These are phyloP conservation scores for Sphaerophoria taeniata DNA, from an alignment of 2,888 invertebrate species.

Conservation along the genomic window DNA sequence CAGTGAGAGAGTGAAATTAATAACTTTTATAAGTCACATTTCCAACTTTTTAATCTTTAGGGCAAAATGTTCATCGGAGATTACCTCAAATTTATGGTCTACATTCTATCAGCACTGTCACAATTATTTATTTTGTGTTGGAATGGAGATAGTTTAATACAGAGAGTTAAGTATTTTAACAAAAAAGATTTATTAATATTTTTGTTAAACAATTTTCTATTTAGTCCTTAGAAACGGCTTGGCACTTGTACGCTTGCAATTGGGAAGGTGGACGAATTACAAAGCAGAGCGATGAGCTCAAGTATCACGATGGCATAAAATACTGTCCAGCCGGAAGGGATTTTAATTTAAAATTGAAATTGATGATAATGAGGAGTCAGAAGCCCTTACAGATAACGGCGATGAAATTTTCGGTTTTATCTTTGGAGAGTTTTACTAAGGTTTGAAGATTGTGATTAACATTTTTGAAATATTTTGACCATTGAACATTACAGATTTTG, in stretches of 20 bases:
- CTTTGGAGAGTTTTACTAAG: conserved; percentile 81
- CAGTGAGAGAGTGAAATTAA: conserved; percentile 74
- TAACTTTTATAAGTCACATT: neutral
- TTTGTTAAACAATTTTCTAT: neutral
- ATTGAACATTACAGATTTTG: conserved; percentile 77
- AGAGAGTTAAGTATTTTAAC: conserved; percentile 76
- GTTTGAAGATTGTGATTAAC: conserved; percentile 69
- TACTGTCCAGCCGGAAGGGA: conserved; percentile 75
- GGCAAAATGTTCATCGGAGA: conserved; percentile 81
- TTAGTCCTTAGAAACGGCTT: conserved; percentile 78
- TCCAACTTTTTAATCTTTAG: conserved; percentile 50
- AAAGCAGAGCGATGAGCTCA: neutral
- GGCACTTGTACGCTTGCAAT: conserved; percentile 79
- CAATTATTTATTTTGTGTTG: conserved; percentile 81
- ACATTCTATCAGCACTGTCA: conserved; percentile 80
- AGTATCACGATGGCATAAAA: neutral
- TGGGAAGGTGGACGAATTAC: conserved; percentile 78
- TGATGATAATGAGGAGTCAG: conserved; percentile 81
- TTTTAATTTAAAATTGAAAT: conserved; percentile 77
- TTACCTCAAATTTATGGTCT: conserved; percentile 80
- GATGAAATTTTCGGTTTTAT: conserved; percentile 81
- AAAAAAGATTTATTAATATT: neutral
- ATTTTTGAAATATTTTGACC: conserved; percentile 23
- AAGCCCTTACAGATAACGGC: conserved; percentile 80
- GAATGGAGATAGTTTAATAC: conserved; percentile 81